phyloP scores from a whole-genome alignment of 2,888 invertebrate species.

The Notodonta ziczac region DNA sequence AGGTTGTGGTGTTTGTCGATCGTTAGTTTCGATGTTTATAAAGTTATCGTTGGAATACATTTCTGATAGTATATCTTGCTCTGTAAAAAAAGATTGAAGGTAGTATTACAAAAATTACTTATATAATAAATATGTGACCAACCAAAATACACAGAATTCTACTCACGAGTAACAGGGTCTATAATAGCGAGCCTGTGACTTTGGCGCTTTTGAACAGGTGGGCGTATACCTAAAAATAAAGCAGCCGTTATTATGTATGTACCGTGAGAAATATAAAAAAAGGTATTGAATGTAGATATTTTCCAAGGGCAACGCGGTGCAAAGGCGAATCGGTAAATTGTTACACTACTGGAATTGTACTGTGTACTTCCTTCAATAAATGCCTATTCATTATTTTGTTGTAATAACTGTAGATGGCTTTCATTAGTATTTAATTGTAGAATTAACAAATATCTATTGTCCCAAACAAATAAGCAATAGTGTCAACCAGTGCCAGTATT shows the following conservation, averaged over 20 bases:
- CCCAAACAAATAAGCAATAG: no score
- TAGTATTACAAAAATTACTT: background rate
- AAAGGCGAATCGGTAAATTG: background rate
- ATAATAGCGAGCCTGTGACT: slow-evolving; percentile 72
- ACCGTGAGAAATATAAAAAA: slow-evolving; percentile 4
- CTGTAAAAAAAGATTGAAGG: slow-evolving; percentile 53
- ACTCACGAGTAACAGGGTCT: slow-evolving; percentile 74
- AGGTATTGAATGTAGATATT: background rate
- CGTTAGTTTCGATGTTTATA: slow-evolving; percentile 75
- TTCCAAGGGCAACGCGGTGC: background rate
- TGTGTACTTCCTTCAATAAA: no score
- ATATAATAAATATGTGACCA: background rate
- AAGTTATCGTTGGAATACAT: slow-evolving; percentile 71
- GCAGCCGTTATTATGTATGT: slow-evolving; percentile 1
- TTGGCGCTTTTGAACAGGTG: slow-evolving; percentile 56
- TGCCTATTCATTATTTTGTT: no score
- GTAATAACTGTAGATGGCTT: no score
- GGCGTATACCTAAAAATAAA: slow-evolving; percentile 63
- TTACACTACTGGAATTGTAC: no score
- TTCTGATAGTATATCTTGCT: slow-evolving; percentile 81
- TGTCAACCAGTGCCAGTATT: no score
- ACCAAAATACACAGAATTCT: background rate
- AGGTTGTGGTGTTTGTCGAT: slow-evolving; percentile 81
- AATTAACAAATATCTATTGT: no score
- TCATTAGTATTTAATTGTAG: no score